Conservation (phyloP, 2,113 vertebrate genomes). For the Psammodynastes pulverulentus region DNA sequence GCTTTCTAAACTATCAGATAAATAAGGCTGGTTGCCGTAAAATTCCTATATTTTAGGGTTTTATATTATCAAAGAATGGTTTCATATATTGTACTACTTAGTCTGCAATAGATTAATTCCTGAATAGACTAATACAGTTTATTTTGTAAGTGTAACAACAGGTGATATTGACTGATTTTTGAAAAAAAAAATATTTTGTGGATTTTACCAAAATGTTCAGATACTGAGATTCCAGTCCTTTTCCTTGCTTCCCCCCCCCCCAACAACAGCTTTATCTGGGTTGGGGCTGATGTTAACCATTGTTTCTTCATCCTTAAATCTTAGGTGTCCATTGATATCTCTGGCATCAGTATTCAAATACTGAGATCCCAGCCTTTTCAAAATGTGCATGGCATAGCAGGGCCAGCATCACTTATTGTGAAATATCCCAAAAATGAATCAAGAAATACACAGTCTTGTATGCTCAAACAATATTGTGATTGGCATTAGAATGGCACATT, state of each 20-base stretch:
- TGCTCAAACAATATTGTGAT: too few relatives aligned
- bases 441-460: not conserved
- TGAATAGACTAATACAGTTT: not conserved
- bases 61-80: not conserved
- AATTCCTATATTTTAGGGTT: not conserved
- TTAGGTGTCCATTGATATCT: too few relatives aligned
- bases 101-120: not conserved
- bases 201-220: not conserved
- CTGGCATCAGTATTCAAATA: too few relatives aligned
- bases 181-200: not conserved
- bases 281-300: too few relatives aligned
- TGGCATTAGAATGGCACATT: too few relatives aligned
- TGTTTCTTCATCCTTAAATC: too few relatives aligned
- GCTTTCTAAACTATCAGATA: not conserved
- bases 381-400: not conserved
- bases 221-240: not conserved
- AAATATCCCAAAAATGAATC: not conserved
- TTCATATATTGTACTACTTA: not conserved
- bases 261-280: too few relatives aligned
- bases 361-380: not conserved
- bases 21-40: not conserved
- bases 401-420: not conserved
- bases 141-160: not conserved
- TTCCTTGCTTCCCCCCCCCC: too few relatives aligned
- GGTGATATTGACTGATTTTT: not conserved